A percentile compares a stretch with the other conserved stretches of the same genome.
Conservation (phyloP, 2,888 invertebrate species). For the Molorchus minor region DNA sequence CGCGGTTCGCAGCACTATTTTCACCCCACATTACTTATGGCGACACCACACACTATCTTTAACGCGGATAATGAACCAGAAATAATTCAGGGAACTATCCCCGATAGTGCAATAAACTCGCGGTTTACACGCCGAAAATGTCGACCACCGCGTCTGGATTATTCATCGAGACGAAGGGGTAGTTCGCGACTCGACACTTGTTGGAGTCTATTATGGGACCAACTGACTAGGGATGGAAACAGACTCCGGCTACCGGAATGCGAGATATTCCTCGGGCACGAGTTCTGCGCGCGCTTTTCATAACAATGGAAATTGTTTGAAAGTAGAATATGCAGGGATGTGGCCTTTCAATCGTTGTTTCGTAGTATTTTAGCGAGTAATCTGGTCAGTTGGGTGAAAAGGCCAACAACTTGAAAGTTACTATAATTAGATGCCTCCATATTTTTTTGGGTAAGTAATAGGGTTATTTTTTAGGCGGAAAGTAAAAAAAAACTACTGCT, state of each 20-base stretch:
- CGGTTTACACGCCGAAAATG: conserved; percentile 18
- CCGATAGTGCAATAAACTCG: conserved; percentile 26
- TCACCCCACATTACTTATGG: conserved; percentile 16
- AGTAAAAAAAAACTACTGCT: no score
- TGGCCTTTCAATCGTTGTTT: no score
- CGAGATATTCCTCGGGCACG: conserved; percentile 26
- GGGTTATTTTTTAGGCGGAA: no score
- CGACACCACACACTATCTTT: background rate
- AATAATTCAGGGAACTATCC: conserved; percentile 20
- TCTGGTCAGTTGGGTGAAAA: no score
- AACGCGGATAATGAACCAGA: conserved; percentile 10
- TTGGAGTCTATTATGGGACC: conserved; percentile 34
- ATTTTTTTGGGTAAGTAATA: no score
- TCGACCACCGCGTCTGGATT: conserved; percentile 5
- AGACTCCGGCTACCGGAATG: conserved; percentile 33
- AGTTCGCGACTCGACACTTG: conserved; percentile 35
- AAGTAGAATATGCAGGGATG: no score
- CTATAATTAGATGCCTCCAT: no score
- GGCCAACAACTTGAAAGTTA: no score
- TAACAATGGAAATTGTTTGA: conserved; percentile 13
- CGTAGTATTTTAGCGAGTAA: no score
- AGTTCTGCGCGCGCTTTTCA: conserved; percentile 24
- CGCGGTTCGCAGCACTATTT: conserved; percentile 12
- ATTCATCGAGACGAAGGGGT: conserved; percentile 9
- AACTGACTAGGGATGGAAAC: conserved; percentile 24